phyloP scores from a whole-genome alignment of 2,888 invertebrate species.

The Tuta absoluta region DNA sequence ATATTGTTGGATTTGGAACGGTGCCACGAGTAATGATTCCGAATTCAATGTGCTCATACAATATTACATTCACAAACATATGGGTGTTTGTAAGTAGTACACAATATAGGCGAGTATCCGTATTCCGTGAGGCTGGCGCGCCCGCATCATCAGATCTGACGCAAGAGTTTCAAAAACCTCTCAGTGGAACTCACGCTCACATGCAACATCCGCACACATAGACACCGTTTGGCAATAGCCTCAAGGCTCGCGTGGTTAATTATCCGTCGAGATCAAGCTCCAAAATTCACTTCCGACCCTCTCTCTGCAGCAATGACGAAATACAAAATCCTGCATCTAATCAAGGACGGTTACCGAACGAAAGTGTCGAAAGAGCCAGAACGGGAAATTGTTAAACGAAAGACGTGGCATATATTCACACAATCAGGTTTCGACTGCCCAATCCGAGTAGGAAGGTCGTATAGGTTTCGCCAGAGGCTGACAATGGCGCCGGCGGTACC shows the following conservation, averaged over 20 bases:
- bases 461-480: constrained; percentile 73
- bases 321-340: constrained; percentile 25
- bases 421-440: constrained; percentile 72
- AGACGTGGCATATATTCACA: constrained; percentile 42
- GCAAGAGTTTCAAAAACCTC: constrained; percentile 49
- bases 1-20: constrained; percentile 24
- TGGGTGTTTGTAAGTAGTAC: not conserved
- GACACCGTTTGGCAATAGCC: constrained; percentile 53
- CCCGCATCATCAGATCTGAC: constrained; percentile 50
- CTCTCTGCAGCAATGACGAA: not conserved
- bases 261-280: constrained; percentile 38
- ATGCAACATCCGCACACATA: constrained; percentile 48
- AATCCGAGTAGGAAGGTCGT: constrained; percentile 75
- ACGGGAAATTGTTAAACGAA: constrained; percentile 35
- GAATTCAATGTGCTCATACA: constrained; percentile 18
- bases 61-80: constrained; percentile 14
- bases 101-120: constrained; percentile 1
- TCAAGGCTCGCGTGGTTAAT: constrained; percentile 59
- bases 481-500: constrained; percentile 70
- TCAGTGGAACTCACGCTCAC: constrained; percentile 36
- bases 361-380: constrained; percentile 36
- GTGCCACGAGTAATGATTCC: constrained; percentile 26
- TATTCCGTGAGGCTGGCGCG: constrained; percentile 13
- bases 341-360: constrained; percentile 40
- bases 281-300: constrained; percentile 17